Percentiles rank a stretch among this genome's conserved stretches.
Conservation (phyloP, 2,888 invertebrate species). For the Eupithecia exiguata region DNA sequence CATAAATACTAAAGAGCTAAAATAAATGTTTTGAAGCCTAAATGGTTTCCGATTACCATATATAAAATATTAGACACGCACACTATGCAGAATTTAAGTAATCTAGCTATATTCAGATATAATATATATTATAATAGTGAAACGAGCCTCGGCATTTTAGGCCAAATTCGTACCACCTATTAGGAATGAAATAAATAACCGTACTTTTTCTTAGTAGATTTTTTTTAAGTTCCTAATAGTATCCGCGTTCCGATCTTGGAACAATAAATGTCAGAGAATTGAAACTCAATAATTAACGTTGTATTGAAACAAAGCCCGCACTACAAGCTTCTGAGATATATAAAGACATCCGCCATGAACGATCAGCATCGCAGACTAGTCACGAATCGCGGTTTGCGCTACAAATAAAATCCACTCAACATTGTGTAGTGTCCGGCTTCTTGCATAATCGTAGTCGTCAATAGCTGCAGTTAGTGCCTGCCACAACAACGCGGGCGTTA, state of each 20-base stretch:
- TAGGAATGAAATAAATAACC: neutral
- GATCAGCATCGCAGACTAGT: conserved; percentile 61
- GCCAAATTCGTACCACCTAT: neutral
- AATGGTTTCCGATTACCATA: conserved; percentile 4
- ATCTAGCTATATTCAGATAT: neutral
- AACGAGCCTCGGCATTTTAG: neutral
- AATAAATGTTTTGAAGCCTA: neutral
- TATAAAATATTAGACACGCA: neutral
- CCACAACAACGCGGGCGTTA: conserved; percentile 57
- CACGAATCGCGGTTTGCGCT: conserved; percentile 60
- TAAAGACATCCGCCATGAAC: conserved; percentile 61
- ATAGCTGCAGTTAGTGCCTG: conserved; percentile 60
- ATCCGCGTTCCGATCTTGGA: conserved; percentile 8
- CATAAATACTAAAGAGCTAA: neutral
- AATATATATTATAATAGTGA: neutral
- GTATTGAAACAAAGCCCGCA: conserved; percentile 28
- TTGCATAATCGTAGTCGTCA: conserved; percentile 72
- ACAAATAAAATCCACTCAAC: conserved; percentile 67
- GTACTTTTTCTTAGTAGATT: neutral
- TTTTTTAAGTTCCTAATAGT: neutral
- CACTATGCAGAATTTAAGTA: neutral
- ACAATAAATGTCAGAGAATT: conserved; percentile 18
- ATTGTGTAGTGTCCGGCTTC: conserved; percentile 76
- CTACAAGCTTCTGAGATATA: conserved; percentile 39
- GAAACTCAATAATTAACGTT: conserved; percentile 24